Evolutionary conservation across 2,797 vertebrate genomes (phyloP), one percentile per base, ranked within the genome.

Genomic region (Pelobates cultripes): DNA sequence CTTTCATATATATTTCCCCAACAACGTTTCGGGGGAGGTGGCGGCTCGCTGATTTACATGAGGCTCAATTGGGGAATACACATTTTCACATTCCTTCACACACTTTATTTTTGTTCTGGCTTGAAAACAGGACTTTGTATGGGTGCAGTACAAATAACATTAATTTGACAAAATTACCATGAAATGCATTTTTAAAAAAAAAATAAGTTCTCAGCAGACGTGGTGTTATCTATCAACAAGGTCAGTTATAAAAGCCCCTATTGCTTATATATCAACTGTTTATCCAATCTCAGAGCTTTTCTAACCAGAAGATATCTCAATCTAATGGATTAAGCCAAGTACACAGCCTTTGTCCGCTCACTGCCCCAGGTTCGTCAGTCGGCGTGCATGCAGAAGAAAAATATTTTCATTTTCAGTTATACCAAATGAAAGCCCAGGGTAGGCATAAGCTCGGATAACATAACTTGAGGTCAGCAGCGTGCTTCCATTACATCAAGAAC

Each of bases 361-460:
- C 57, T 64, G 41, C 42, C 42, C 43, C 13, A 14, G 14, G 17
- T 44, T 45, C 12, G 15, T 70, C 68, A 17, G 17, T 43, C 9
- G 43, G 12, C 68, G n/a, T 53, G 44, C 17, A 44, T 3, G 43
- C 41, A 64, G 9, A 75, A 75, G 4, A 4, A 43, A 75, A 75
- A 75, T 75, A 64, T 75, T 63, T 44, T 44, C 3, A 28, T 44
- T 75, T 43, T 75, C n/a, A 17, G 57, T 75, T 75, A 61, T 45
- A 44, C 8, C n/a, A 10, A 43, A 64, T 13, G 55, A 10, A 28
- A 75, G 57, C 57, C 12, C 15, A 64, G 73, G 73, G 73, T 17
- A 75, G 42, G 42, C 14, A 75, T 45, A 75, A 75, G 57, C 73
- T 75, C 73, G 63, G 57, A 45, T 75, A 75, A 75, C 73, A 64